Conservation (phyloP, 2,888 invertebrate genomes). For the Choreutis nemorana region DNA sequence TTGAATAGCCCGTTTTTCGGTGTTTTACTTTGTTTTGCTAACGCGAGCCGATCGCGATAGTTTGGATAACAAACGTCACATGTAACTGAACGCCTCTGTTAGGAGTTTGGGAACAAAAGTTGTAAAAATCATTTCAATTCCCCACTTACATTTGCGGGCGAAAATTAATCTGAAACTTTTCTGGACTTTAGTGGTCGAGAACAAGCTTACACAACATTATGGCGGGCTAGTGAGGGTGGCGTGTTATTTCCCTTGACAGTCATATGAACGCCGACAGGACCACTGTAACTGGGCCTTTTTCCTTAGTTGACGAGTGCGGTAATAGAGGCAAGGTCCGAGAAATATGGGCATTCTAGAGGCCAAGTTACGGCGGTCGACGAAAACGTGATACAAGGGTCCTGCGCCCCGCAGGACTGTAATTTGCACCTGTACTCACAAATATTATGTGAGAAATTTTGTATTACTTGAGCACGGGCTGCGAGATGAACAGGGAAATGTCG, state of each 20-base stretch:
- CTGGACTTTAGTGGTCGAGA: too few species aligned
- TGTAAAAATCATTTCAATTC: too few species aligned
- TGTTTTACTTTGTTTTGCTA: conserved; percentile 38
- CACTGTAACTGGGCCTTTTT: conserved; percentile 25
- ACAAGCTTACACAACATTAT: conserved; percentile 29
- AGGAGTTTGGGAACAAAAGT: too few species aligned
- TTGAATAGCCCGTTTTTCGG: conserved; percentile 33
- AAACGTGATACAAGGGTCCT: conserved; percentile 40
- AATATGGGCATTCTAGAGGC: conserved; percentile 30
- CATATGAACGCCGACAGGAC: too few species aligned
- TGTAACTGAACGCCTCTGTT: too few species aligned
- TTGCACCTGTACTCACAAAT: conserved; percentile 55
- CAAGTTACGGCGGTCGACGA: conserved; percentile 26
- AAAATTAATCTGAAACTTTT: too few species aligned
- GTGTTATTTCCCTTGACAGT: conserved; percentile 52
- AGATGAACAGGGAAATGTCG: conserved; percentile 15
- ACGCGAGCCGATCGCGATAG: conserved; percentile 16
- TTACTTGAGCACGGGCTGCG: conserved; percentile 28
- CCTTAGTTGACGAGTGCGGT: background rate
- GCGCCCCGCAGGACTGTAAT: conserved; percentile 44
- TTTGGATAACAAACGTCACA: conserved; percentile 12
- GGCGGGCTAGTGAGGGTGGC: conserved; percentile 34
- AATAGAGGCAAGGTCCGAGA: conserved; percentile 1
- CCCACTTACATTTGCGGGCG: too few species aligned
- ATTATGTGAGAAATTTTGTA: conserved; percentile 53